Percentiles rank a stretch among this genome's conserved stretches.
These are phyloP conservation scores for Portevinia maculata DNA, from an alignment of 2,888 invertebrate genomes.

Conservation along the genomic window DNA sequence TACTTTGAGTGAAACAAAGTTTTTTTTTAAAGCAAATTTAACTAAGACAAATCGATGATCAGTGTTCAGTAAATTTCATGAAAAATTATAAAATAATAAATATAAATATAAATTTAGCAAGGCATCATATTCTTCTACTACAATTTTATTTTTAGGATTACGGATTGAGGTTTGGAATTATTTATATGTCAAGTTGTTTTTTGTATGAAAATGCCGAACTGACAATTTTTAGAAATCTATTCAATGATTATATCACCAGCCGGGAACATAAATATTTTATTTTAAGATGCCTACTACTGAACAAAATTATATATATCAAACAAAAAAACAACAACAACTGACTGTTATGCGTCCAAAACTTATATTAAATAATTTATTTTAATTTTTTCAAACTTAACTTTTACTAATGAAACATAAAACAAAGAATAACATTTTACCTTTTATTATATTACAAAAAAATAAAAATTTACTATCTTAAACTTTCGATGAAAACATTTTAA, in stretches of 20 bases:
- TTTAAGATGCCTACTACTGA: not conserved
- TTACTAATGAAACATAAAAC: conserved; percentile 7
- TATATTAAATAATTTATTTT: conserved; percentile 2
- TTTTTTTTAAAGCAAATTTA: conserved; percentile 23
- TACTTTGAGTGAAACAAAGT: not conserved
- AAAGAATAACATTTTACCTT: conserved; percentile 22
- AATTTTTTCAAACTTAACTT: conserved; percentile 5
- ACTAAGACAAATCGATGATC: conserved; percentile 70
- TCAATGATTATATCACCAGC: conserved; percentile 1
- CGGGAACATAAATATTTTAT: conserved; percentile 17
- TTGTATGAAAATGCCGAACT: not conserved
- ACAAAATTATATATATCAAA: conserved; percentile 2
- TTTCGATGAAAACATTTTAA: conserved; percentile 68
- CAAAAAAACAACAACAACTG: no score
- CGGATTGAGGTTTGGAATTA: not conserved
- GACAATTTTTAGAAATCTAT: not conserved
- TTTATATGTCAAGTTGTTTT: not conserved
- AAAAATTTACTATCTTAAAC: conserved; percentile 31
- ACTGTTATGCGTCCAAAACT: conserved; percentile 49
- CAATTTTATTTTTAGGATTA: conserved; percentile 5
- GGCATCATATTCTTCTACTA: conserved; percentile 30
- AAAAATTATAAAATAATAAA: no score
- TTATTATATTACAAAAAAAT: conserved; percentile 21
- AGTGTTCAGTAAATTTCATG: conserved; percentile 71
- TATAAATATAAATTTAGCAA: conserved; percentile 18